phyloP scores from a whole-genome alignment of 2,113 vertebrate genomes.

The Notothenia coriiceps region DNA sequence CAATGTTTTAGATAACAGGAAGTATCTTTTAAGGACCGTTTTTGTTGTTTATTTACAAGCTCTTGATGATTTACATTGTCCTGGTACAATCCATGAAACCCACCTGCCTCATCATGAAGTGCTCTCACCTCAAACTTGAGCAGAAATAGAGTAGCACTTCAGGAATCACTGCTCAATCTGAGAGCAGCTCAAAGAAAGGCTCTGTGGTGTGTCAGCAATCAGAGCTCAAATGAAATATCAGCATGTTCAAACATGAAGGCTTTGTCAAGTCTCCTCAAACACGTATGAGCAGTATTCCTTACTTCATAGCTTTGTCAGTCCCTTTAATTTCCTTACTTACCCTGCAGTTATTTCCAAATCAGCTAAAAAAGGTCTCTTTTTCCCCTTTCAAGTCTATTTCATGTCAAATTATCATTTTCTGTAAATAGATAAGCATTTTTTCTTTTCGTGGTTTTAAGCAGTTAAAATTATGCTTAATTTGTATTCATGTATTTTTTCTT shows the following conservation, averaged over 20 bases:
- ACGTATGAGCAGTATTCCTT: slow-evolving; percentile 3
- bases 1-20: not conserved
- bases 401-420: no score
- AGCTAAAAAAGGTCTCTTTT: not conserved
- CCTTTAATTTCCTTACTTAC: not conserved
- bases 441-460: no score
- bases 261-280: slow-evolving; percentile 22
- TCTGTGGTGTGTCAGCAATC: slow-evolving; percentile 41
- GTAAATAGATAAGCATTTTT: not conserved
- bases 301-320: not conserved
- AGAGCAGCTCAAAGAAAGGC: slow-evolving; percentile 29
- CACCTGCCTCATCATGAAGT: slow-evolving; percentile 9
- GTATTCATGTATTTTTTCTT: no score
- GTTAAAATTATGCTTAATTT: no score
- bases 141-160: slow-evolving; percentile 31
- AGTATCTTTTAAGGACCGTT: no score
- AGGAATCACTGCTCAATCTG: slow-evolving; percentile 24
- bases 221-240: slow-evolving; percentile 45
- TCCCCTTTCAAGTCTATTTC: not conserved
- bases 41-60: not conserved
- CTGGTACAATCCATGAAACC: not conserved
- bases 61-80: slow-evolving; percentile 7
- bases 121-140: slow-evolving; percentile 20
- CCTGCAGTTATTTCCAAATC: not conserved
- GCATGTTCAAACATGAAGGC: slow-evolving; percentile 47